These are phyloP conservation scores for Ectropis crepuscularia DNA, from an alignment of 2,888 invertebrate species.

Conservation along the genomic window DNA sequence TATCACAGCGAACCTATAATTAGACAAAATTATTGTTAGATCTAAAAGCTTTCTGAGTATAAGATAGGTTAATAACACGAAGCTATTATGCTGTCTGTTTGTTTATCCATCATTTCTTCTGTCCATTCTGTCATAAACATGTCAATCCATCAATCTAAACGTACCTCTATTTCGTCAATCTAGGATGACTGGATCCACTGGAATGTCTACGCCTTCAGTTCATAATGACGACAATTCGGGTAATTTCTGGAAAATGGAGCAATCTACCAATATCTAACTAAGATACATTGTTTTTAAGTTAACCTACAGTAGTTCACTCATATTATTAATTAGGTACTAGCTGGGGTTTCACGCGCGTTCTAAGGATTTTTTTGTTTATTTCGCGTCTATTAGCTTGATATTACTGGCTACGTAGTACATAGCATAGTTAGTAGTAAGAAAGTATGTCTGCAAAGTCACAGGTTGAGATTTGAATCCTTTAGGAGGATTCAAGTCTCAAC, in stretches of 20 bases:
- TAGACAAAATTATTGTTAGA: background rate
- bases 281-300: too few relatives aligned
- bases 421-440: too few relatives aligned
- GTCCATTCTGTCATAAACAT: slow-evolving; percentile 26
- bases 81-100: slow-evolving; percentile 19
- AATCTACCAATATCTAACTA: background rate
- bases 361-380: too few relatives aligned
- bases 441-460: too few relatives aligned
- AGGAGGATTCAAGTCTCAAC: too few relatives aligned
- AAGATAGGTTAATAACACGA: slow-evolving; percentile 16
- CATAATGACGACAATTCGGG: background rate
- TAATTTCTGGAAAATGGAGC: background rate
- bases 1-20: too few relatives aligned
- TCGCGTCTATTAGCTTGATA: too few relatives aligned
- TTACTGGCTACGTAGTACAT: too few relatives aligned
- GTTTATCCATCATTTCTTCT: slow-evolving; percentile 17
- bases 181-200: slow-evolving; percentile 12
- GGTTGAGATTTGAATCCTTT: too few relatives aligned
- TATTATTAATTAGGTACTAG: too few relatives aligned
- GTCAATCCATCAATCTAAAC: slow-evolving; percentile 27
- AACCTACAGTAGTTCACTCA: too few relatives aligned
- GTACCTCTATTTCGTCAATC: slow-evolving; percentile 7
- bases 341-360: too few relatives aligned
- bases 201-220: slow-evolving; percentile 1
- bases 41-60: slow-evolving; percentile 25